These are phyloP conservation scores for Lamellibrachia luymesi DNA, from an alignment of 1,140 invertebrate species.

Conservation along the genomic window DNA sequence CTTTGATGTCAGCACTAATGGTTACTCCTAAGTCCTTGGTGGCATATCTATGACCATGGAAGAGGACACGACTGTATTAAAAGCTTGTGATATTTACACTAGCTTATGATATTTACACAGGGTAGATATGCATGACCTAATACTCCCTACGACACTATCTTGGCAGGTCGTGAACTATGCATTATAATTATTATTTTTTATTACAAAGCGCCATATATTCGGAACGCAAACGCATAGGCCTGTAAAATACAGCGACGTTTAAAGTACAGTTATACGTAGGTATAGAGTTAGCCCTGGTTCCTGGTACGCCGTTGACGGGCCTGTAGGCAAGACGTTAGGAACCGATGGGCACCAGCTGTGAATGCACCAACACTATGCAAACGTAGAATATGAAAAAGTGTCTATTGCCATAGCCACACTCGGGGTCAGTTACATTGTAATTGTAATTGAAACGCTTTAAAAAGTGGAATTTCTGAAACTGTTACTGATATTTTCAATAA, in stretches of 20 bases:
- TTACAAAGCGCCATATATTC: background rate
- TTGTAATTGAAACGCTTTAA: no score
- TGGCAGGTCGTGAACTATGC: background rate
- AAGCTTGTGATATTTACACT: no score
- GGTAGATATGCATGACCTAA: no score
- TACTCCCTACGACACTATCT: no score
- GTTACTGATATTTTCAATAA: no score
- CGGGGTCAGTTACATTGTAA: no score
- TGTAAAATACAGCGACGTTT: background rate
- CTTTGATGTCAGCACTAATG: background rate
- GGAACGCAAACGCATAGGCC: background rate
- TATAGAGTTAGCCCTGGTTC: background rate
- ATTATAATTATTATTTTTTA: background rate
- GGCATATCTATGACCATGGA: no score
- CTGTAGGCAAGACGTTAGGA: background rate
- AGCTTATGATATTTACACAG: no score
- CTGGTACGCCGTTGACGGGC: background rate
- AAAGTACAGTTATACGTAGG: background rate
- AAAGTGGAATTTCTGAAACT: no score
- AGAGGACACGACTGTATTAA: background rate
- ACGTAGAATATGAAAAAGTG: no score
- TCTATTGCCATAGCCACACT: no score
- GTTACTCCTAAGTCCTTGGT: no score
- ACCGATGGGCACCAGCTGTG: background rate
- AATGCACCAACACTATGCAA: background rate